A percentile compares a stretch with the other conserved stretches of the same genome.
These are phyloP conservation scores for Lichenostomus cassidix DNA, from an alignment of 2,113 vertebrate species.

Conservation along the genomic window DNA sequence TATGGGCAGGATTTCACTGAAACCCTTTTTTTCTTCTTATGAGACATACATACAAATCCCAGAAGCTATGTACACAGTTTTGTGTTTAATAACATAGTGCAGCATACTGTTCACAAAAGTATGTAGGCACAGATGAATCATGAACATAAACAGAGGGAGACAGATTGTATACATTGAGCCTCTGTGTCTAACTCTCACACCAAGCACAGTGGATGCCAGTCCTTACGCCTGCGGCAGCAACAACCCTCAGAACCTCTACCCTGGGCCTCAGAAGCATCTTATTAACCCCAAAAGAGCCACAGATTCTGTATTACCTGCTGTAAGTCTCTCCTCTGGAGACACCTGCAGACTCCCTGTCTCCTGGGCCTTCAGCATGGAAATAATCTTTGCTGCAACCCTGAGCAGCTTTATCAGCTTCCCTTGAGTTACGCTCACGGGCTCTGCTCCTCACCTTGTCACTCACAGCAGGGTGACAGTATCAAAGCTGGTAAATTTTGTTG, in stretches of 20 bases:
- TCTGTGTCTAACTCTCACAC: conserved; percentile 8
- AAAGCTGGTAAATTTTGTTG: not conserved
- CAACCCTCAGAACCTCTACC: not conserved
- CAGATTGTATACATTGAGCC: conserved; percentile 46
- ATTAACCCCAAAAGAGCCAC: not conserved
- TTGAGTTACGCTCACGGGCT: not conserved
- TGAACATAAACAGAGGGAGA: conserved; percentile 54
- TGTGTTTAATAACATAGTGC: conserved; percentile 49
- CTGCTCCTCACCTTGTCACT: not conserved
- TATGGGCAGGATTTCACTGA: conserved; percentile 35
- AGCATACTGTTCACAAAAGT: conserved; percentile 33
- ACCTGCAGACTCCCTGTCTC: not conserved
- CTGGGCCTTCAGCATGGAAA: not conserved
- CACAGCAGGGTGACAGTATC: not conserved
- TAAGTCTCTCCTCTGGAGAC: not conserved
- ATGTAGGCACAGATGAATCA: conserved; percentile 61
- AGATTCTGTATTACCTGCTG: not conserved
- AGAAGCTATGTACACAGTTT: conserved; percentile 50
- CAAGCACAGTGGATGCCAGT: not conserved
- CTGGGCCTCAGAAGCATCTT: not conserved
- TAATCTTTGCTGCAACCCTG: not conserved
- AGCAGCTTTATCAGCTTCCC: not conserved
- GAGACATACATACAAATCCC: conserved; percentile 42
- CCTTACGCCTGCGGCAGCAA: not conserved
- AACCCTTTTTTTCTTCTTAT: conserved; percentile 32